Conservation (phyloP, 2,113 vertebrate species). For the Oreochromis aureus region DNA sequence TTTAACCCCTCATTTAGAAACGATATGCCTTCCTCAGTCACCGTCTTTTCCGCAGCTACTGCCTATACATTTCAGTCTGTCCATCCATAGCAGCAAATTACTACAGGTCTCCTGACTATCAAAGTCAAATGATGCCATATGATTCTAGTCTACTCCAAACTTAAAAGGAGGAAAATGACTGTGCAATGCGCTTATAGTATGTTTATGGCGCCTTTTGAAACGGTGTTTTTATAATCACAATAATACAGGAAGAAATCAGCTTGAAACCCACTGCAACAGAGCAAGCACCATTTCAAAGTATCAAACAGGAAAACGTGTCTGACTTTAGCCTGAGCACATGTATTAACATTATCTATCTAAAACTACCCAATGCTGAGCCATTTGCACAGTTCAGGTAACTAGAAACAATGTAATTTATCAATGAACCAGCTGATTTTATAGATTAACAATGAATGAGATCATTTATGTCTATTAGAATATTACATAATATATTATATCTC, state of each 20-base stretch:
- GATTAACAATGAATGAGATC: background rate
- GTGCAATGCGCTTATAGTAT: constrained; percentile 31
- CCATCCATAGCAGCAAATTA: constrained; percentile 38
- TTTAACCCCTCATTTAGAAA: constrained; percentile 72
- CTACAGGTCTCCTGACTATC: constrained; percentile 7
- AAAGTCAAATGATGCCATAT: background rate
- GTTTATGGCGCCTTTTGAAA: constrained; percentile 69
- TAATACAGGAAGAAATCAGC: background rate
- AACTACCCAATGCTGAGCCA: background rate
- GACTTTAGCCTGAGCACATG: background rate
- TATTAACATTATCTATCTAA: background rate
- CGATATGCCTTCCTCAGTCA: constrained; percentile 54
- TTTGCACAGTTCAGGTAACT: background rate
- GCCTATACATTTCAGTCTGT: constrained; percentile 44
- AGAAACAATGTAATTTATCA: background rate
- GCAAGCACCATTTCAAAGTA: background rate
- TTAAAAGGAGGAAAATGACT: constrained; percentile 11
- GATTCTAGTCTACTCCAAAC: background rate
- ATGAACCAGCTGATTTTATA: background rate
- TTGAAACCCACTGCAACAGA: constrained; percentile 52
- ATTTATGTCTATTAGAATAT: background rate
- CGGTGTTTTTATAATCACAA: constrained; percentile 69
- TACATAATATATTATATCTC: background rate
- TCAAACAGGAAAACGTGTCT: background rate
- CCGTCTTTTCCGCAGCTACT: constrained; percentile 46